Evolutionary conservation across 2,888 invertebrate genomes (phyloP).

Genomic region (Aphidius colemani): DNA sequence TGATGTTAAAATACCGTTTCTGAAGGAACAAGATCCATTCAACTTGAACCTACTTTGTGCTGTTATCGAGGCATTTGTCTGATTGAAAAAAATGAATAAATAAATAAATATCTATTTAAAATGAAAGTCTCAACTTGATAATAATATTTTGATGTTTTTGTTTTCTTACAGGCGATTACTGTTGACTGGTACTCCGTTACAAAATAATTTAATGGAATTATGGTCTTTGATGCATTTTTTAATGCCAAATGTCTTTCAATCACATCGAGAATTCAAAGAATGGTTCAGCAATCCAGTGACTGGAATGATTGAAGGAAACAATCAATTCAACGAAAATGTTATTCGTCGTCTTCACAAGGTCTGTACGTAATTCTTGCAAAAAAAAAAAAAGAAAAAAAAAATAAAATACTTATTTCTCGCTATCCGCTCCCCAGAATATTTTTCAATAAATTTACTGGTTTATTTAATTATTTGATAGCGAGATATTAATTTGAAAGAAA

Average conservation of each 20-base stretch:
- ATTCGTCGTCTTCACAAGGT: conserved; percentile 90
- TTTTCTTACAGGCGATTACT: conserved; percentile 74
- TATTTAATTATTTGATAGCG: conserved; percentile 43
- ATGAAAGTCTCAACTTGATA: not conserved
- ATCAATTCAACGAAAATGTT: conserved; percentile 87
- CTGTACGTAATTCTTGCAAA: conserved; percentile 53
- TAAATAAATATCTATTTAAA: conserved; percentile 3
- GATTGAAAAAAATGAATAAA: conserved; percentile 35
- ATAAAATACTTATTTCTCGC: conserved; percentile 41
- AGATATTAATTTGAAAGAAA: conserved; percentile 42
- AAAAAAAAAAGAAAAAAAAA: conserved; percentile 13
- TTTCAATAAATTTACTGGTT: conserved; percentile 39
- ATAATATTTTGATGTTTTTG: conserved; percentile 10
- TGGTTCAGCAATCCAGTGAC: conserved; percentile 99
- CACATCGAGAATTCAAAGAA: conserved; percentile 94
- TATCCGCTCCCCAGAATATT: conserved; percentile 47
- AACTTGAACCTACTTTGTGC: conserved; percentile 45
- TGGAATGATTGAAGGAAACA: conserved; percentile 92
- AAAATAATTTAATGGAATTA: conserved; percentile 94
- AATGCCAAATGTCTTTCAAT: conserved; percentile 96
- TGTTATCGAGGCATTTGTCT: conserved; percentile 58
- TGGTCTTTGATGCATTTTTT: conserved; percentile 99
- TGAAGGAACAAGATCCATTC: conserved; percentile 44
- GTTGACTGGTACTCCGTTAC: conserved; percentile 92
- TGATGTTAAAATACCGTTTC: not conserved